These are phyloP conservation scores for Athalia cordata DNA, from an alignment of 2,888 invertebrate species.

Conservation along the genomic window DNA sequence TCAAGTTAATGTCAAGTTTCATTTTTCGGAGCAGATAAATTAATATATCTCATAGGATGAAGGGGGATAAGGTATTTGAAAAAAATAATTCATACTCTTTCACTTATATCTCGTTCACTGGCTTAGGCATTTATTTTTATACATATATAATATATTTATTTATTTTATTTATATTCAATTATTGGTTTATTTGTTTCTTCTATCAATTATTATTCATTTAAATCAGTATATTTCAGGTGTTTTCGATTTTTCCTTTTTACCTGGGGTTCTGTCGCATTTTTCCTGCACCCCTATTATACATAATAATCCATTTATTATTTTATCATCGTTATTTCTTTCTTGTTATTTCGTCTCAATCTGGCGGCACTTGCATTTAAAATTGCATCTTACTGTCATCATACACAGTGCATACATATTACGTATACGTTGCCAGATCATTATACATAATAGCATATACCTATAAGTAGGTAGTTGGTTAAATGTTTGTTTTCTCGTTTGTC, in stretches of 20 bases:
- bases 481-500: too few species aligned
- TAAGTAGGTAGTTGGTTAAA: too few species aligned
- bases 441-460: too few species aligned
- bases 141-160: conserved; percentile 54
- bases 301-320: conserved; percentile 2
- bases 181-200: conserved; percentile 51
- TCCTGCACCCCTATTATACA: not conserved
- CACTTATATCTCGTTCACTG: conserved; percentile 33
- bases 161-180: conserved; percentile 44
- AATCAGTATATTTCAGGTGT: conserved; percentile 40
- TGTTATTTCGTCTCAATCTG: conserved; percentile 48
- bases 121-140: conserved; percentile 49
- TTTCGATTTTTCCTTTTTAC: conserved; percentile 47
- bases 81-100: not conserved
- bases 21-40: not conserved
- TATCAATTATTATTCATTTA: conserved; percentile 34
- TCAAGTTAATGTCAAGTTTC: too few species aligned
- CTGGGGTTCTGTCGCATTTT: not conserved
- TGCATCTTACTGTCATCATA: not conserved
- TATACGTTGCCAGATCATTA: not conserved
- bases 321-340: conserved; percentile 2
- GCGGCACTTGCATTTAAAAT: conserved; percentile 39
- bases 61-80: conserved; percentile 1
- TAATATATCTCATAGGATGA: not conserved
- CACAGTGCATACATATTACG: not conserved